These are phyloP conservation scores for Erebia ligea DNA, from an alignment of 2,888 invertebrate species.

Conservation along the genomic window DNA sequence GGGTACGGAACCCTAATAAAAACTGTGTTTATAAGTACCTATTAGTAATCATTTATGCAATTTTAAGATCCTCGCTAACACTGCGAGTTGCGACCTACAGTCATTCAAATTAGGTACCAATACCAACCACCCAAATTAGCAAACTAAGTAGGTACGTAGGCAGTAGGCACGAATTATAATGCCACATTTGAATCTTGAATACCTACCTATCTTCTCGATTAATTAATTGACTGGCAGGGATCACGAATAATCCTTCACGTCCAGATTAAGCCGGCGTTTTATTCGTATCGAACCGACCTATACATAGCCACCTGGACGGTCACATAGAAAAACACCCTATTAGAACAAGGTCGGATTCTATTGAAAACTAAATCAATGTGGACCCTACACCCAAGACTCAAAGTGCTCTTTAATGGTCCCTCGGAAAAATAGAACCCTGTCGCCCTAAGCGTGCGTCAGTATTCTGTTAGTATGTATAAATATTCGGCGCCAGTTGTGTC, in stretches of 20 bases:
- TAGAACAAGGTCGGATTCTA: constrained; percentile 56
- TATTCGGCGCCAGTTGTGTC: constrained; percentile 83
- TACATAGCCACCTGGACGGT: constrained; percentile 82
- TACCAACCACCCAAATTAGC: constrained; percentile 5
- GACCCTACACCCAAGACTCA: constrained; percentile 55
- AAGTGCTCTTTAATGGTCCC: constrained; percentile 52
- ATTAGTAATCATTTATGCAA: constrained; percentile 17
- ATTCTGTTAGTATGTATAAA: constrained; percentile 83
- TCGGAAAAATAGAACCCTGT: constrained; percentile 66
- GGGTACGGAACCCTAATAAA: too few species aligned
- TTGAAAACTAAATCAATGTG: constrained; percentile 46
- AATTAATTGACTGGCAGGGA: constrained; percentile 35
- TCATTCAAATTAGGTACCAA: neutral
- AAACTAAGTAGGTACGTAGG: constrained; percentile 12
- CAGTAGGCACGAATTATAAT: constrained; percentile 23
- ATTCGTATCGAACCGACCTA: constrained; percentile 76
- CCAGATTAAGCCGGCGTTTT: constrained; percentile 64
- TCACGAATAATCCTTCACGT: constrained; percentile 52
- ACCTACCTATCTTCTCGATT: constrained; percentile 29
- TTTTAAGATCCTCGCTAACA: neutral
- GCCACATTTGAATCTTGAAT: constrained; percentile 8
- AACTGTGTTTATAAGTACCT: neutral
- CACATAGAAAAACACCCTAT: constrained; percentile 74
- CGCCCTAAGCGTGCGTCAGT: constrained; percentile 72
- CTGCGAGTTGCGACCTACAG: neutral